Evolutionary conservation across 2,888 invertebrate genomes (phyloP).

Genomic region (Cepaea hortensis): DNA sequence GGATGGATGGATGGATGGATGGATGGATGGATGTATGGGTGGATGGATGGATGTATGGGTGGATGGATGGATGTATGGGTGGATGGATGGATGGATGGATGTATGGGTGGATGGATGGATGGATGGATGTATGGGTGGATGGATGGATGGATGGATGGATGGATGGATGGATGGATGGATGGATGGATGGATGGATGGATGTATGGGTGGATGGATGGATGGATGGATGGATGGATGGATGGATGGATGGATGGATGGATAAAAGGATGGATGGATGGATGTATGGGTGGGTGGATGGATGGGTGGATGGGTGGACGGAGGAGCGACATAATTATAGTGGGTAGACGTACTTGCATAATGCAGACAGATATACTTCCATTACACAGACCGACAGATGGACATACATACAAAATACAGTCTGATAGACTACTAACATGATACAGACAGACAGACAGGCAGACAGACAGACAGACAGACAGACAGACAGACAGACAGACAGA

Average conservation of each 20-base stretch:
- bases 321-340: background rate
- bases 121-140: background rate
- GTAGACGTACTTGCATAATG: background rate
- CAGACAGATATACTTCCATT: background rate
- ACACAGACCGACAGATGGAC: background rate
- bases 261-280: background rate
- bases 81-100: background rate
- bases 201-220: background rate
- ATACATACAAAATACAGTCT: background rate
- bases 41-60: background rate
- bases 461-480: background rate
- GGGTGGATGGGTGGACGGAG: too few relatives aligned
- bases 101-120: background rate
- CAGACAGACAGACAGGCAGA: background rate
- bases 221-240: background rate
- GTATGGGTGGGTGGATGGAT: background rate
- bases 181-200: background rate
- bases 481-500: background rate
- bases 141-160: background rate
- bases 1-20: background rate
- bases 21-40: background rate
- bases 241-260: too few relatives aligned
- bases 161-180: too few relatives aligned
- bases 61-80: too few relatives aligned
- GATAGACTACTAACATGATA: background rate